Evolutionary conservation across 1,140 invertebrate species (phyloP), one percentile per base, ranked within the genome.

Genomic region (Pygmarrhopalites habei): DNA sequence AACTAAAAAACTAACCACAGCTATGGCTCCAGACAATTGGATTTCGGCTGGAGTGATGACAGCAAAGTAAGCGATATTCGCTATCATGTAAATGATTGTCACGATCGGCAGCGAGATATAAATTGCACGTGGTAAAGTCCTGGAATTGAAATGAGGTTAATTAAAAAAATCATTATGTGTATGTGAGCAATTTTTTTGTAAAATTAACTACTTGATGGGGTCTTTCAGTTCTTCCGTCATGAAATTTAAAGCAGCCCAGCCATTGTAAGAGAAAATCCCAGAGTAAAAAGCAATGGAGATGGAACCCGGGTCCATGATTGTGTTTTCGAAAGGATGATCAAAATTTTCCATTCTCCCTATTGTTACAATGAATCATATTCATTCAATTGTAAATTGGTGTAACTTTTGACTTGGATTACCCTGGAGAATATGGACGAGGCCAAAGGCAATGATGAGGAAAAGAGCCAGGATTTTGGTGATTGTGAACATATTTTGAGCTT

Each of bases 181-280:
- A 58, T n/a, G 19, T 43, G 17, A 14, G 12, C 3, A 53, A 25
- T 51, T 28, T 17, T 7, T 25, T 15, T 28, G 21, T 15, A 30
- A 17, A 21, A 17, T 41, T 44, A 46, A 21, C 52, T 81, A 90
- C 89, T 81, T 86, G 73, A 88, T 86, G 15, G 92, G 92, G 74
- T 95, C 84, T 74, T 92, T 86, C 0, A 96, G 77, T 78, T 96
- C 92, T 77, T 95, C 92, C 0, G 92, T 92, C 43, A 93, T 88
- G 73, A 90, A 92, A 76, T 92, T 92, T 39, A 92, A 79, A 72
- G 87, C 89, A 14, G 44, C 21, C 57, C 57, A 71, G 66, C 95
- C 95, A 61, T 91, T 92, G 76, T 96, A 98, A 0, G 93, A 94
- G 77, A 96, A 98, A 70, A 98, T 86, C 66, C 93, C 93, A 1